A percentile compares a stretch with the other conserved stretches of the same genome.
phyloP scores from a whole-genome alignment of 2,113 vertebrate species.

The Hassar affinis region DNA sequence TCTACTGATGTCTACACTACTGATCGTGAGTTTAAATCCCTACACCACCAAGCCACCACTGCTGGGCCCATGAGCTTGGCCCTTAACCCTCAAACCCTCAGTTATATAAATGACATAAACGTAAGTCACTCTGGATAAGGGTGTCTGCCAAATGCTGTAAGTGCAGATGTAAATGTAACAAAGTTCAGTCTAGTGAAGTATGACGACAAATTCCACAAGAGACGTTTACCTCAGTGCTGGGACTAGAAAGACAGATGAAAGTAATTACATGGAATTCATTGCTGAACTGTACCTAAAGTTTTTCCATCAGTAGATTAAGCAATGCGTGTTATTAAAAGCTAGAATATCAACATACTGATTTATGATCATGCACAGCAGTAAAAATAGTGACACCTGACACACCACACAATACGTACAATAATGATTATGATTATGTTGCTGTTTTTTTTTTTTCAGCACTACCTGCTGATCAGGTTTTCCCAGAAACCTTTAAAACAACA shows the following conservation, averaged over 20 bases:
- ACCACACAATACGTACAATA: not conserved
- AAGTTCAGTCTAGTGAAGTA: not conserved
- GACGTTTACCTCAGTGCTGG: not conserved
- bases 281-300: not conserved
- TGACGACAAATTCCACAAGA: not conserved
- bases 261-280: not conserved
- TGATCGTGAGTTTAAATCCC: too few species aligned
- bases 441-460: not conserved
- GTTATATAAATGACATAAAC: too few species aligned
- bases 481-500: not conserved
- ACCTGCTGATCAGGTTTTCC: conserved; percentile 5
- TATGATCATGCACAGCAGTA: not conserved
- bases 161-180: not conserved
- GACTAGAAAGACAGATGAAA: not conserved
- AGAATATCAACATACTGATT: not conserved
- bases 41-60: too few species aligned
- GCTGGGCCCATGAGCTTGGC: too few species aligned
- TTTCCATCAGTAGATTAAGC: not conserved
- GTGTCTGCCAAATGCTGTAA: too few species aligned
- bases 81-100: too few species aligned
- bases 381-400: not conserved
- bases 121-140: too few species aligned
- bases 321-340: not conserved
- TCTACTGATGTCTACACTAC: too few species aligned
- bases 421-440: not conserved